These are phyloP conservation scores for Malacoctenus gilli DNA, from an alignment of 2,797 vertebrate genomes.

Conservation along the genomic window DNA sequence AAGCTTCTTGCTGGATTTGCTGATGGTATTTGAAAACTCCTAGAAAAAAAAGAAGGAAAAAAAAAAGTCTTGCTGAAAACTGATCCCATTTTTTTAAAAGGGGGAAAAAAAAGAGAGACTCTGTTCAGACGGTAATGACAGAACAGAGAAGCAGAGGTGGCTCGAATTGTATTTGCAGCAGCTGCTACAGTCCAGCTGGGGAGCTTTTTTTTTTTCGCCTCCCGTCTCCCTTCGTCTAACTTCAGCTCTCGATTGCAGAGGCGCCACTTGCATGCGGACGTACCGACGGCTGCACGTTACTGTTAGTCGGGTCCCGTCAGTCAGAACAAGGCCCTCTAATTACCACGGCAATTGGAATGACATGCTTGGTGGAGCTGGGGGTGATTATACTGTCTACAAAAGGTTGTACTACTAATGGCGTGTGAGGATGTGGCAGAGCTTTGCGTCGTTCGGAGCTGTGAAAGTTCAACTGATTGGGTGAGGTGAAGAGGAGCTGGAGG, in stretches of 20 bases:
- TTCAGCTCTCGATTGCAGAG: background rate
- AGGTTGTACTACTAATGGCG: slow-evolving; percentile 25
- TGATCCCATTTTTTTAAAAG: no score
- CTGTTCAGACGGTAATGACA: slow-evolving; percentile 2
- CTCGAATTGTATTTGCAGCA: background rate
- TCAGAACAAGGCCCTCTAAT: slow-evolving; percentile 41
- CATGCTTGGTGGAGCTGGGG: slow-evolving; percentile 35
- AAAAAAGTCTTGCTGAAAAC: no score
- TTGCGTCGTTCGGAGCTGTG: background rate
- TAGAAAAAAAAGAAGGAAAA: background rate
- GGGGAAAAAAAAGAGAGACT: background rate
- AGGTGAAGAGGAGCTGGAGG: slow-evolving; percentile 17
- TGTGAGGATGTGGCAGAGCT: slow-evolving; percentile 17
- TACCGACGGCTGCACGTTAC: background rate
- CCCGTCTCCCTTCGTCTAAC: slow-evolving; percentile 1
- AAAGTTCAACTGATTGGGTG: slow-evolving; percentile 26
- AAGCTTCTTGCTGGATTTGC: slow-evolving; percentile 19
- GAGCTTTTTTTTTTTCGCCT: background rate
- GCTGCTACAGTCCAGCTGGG: background rate
- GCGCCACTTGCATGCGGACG: background rate
- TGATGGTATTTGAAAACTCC: slow-evolving; percentile 14
- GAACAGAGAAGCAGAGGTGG: slow-evolving; percentile 5
- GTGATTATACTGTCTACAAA: slow-evolving; percentile 35
- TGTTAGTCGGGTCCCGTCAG: slow-evolving; percentile 18
- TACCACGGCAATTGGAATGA: slow-evolving; percentile 33